These are phyloP conservation scores for Athetis lepigone DNA, from an alignment of 2,888 invertebrate species.

Conservation along the genomic window DNA sequence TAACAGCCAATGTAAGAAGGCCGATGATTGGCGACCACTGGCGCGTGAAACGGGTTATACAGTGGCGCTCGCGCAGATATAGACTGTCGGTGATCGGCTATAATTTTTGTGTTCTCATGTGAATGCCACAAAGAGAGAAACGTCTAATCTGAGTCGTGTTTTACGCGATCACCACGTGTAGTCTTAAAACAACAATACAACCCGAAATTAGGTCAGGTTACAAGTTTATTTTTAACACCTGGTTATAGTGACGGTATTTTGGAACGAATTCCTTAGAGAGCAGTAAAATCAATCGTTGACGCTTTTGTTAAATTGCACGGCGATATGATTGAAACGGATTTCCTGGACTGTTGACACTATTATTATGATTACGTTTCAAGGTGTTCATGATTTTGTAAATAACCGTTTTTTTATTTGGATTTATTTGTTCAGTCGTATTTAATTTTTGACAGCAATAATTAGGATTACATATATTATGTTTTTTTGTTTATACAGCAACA, in stretches of 20 bases:
- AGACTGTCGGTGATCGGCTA: conserved; percentile 90
- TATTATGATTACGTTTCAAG: neutral
- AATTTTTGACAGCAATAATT: neutral
- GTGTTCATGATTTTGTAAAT: conserved; percentile 1
- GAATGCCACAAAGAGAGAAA: conserved; percentile 83
- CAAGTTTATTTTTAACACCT: conserved; percentile 58
- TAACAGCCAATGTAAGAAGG: conserved; percentile 58
- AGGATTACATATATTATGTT: no score
- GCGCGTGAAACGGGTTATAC: conserved; percentile 90
- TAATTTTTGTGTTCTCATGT: conserved; percentile 87
- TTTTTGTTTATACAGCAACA: no score
- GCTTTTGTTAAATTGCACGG: conserved; percentile 12
- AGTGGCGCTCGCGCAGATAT: conserved; percentile 83
- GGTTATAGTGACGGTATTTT: conserved; percentile 38
- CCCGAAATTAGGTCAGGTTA: conserved; percentile 64
- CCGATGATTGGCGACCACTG: conserved; percentile 84
- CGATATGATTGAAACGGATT: neutral
- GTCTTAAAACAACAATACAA: conserved; percentile 66
- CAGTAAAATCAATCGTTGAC: conserved; percentile 19
- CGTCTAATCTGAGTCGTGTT: conserved; percentile 71
- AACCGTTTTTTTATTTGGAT: neutral
- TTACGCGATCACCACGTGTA: conserved; percentile 62
- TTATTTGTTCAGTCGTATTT: neutral
- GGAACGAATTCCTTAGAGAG: conserved; percentile 41
- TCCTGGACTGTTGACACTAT: conserved; percentile 3